Evolutionary conservation across 2,797 vertebrate species (phyloP).

Genomic region (Hemibagrus guttatus): DNA sequence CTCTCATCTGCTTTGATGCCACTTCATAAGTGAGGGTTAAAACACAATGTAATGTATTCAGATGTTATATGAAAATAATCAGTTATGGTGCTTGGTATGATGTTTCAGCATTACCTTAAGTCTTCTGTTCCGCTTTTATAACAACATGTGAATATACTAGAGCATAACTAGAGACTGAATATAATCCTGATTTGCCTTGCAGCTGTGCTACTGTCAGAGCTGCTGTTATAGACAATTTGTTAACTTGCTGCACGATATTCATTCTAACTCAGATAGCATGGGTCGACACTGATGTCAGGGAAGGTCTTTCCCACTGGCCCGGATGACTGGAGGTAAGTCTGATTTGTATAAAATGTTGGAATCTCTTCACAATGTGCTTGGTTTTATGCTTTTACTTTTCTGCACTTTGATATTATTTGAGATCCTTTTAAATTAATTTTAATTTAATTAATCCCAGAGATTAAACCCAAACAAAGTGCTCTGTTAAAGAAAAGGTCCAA

Average conservation of each 20-base stretch:
- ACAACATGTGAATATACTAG: too few species aligned
- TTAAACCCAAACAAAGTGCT: slow-evolving; percentile 76
- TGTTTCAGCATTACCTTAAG: neutral
- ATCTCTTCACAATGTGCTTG: too few species aligned
- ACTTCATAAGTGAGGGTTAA: neutral
- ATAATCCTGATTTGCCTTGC: neutral
- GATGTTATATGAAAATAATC: neutral
- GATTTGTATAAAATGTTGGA: neutral
- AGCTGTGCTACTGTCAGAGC: too few species aligned
- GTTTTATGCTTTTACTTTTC: neutral
- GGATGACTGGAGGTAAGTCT: slow-evolving; percentile 85
- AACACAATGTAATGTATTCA: neutral
- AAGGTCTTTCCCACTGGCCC: slow-evolving; percentile 86
- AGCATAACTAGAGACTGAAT: neutral
- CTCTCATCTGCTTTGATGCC: neutral
- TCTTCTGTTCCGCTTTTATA: neutral
- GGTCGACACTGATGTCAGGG: slow-evolving; percentile 91
- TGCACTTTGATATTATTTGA: slow-evolving; percentile 60
- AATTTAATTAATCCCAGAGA: too few species aligned
- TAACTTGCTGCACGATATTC: neutral
- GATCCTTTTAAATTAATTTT: too few species aligned
- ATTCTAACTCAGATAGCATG: slow-evolving; percentile 77
- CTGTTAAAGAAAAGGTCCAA: slow-evolving; percentile 82
- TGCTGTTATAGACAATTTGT: neutral
- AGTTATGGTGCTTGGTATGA: neutral